Conservation (phyloP, 2,888 invertebrate species). For the Nephrotoma flavescens region DNA sequence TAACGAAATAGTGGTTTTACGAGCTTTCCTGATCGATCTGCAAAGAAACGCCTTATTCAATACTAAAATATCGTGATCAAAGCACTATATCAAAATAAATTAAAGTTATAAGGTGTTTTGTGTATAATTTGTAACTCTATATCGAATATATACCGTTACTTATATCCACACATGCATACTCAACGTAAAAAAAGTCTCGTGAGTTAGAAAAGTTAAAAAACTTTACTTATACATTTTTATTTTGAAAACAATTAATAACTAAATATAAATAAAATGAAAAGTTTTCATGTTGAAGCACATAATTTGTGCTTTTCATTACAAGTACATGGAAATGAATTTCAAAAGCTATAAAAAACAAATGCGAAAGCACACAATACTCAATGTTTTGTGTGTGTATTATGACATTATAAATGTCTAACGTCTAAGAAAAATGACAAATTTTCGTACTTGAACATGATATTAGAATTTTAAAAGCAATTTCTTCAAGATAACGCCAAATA, state of each 20-base stretch:
- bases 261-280: background rate
- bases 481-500: too few species aligned
- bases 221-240: background rate
- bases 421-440: too few species aligned
- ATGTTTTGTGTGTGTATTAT: background rate
- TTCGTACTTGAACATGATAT: too few species aligned
- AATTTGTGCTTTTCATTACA: background rate
- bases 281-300: background rate
- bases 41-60: background rate
- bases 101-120: background rate
- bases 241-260: background rate
- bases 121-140: background rate
- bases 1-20: too few species aligned
- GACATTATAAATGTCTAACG: too few species aligned
- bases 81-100: background rate
- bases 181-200: background rate
- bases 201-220: background rate
- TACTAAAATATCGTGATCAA: background rate
- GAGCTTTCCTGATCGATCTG: background rate
- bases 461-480: too few species aligned
- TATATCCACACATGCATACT: background rate
- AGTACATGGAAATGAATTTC: background rate
- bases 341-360: background rate
- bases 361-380: background rate
- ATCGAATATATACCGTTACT: background rate